Percentiles rank a stretch among this genome's conserved stretches.
Conservation (phyloP, 2,797 vertebrate genomes). For the Bradypus variegatus region DNA sequence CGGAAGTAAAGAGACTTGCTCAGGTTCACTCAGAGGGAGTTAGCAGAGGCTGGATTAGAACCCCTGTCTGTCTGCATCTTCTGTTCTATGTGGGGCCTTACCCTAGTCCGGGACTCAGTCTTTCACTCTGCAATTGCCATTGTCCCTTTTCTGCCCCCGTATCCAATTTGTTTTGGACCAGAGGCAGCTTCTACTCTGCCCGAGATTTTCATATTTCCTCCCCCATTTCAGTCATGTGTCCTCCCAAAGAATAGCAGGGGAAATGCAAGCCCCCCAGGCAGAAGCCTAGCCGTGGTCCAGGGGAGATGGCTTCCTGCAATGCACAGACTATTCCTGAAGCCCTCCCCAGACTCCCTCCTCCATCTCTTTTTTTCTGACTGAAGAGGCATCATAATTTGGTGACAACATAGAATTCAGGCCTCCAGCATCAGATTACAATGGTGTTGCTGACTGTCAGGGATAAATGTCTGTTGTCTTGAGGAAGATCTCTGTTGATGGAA, state of each 20-base stretch:
- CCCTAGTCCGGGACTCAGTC: background rate
- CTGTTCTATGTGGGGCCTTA: background rate
- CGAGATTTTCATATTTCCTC: background rate
- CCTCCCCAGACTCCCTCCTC: background rate
- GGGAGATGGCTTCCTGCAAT: background rate
- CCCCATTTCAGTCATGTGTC: background rate
- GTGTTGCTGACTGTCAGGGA: constrained; percentile 7
- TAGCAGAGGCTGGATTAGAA: background rate
- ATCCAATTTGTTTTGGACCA: background rate
- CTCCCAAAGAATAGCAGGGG: background rate
- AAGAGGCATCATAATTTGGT: background rate
- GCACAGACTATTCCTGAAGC: background rate
- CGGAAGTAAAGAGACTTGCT: background rate
- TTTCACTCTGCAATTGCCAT: background rate
- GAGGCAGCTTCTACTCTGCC: background rate
- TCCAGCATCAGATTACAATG: background rate
- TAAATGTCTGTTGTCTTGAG: constrained; percentile 32
- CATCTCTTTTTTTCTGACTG: background rate
- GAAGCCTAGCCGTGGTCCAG: background rate
- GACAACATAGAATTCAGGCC: background rate
- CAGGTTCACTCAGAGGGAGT: background rate
- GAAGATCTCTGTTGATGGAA: background rate
- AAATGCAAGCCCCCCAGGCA: background rate
- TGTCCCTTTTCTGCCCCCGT: background rate
- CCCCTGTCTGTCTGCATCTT: background rate